Conservation (phyloP, 2,113 vertebrate species). For the Butorides virescens region DNA sequence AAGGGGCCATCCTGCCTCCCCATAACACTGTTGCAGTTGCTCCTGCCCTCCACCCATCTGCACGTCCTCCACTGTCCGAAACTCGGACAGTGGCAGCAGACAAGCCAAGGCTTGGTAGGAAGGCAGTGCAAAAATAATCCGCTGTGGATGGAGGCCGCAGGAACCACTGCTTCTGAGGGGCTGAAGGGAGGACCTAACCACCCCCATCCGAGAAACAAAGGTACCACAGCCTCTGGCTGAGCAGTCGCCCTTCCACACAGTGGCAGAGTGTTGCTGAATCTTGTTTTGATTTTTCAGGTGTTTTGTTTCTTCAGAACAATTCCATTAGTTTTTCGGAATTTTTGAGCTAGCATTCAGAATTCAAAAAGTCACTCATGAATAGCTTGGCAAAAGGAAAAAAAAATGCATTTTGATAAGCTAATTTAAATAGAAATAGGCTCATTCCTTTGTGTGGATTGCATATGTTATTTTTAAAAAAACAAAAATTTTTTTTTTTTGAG, state of each 20-base stretch:
- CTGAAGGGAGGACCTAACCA: background rate
- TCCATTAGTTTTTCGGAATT: background rate
- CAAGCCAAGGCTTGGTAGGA: background rate
- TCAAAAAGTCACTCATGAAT: constrained; percentile 27
- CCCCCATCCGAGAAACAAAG: background rate
- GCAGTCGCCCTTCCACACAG: background rate
- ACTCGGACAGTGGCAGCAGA: rapidly evolving
- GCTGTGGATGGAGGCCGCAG: rapidly evolving
- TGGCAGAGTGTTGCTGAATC: rapidly evolving
- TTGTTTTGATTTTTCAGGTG: background rate
- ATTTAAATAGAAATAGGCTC: constrained; percentile 57
- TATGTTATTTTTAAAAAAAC: background rate
- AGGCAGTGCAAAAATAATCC: background rate
- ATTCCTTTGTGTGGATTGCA: background rate
- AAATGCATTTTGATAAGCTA: constrained; percentile 41
- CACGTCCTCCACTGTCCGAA: rapidly evolving
- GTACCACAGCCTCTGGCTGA: background rate
- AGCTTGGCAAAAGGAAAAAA: constrained; percentile 43
- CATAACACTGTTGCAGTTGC: background rate
- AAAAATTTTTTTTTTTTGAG: constrained; percentile 13
- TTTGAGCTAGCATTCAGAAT: constrained; percentile 2
- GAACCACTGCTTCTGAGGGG: rapidly evolving
- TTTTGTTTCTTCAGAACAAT: background rate
- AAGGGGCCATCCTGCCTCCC: background rate
- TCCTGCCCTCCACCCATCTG: background rate